phyloP scores from a whole-genome alignment of 1,140 invertebrate genomes.

The Diabrotica undecimpunctata region DNA sequence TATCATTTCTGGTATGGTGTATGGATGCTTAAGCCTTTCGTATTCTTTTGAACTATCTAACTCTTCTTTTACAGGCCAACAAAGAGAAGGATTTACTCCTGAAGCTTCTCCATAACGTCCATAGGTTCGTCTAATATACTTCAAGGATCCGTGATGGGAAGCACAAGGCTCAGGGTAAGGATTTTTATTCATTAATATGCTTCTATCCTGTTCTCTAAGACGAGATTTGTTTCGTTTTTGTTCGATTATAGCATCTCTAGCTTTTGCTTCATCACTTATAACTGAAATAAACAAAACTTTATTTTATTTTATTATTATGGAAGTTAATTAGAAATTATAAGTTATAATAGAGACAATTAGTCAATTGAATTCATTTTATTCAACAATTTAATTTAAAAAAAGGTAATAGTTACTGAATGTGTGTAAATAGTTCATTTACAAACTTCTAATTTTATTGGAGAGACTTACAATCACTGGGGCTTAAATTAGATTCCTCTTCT shows the following conservation, averaged over 20 bases:
- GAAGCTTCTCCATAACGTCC: conserved; percentile 57
- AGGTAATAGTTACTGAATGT: too few relatives aligned
- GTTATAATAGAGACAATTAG: not conserved
- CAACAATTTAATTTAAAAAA: too few relatives aligned
- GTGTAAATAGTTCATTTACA: not conserved
- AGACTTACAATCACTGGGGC: conserved; percentile 5
- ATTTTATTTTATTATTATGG: not conserved
- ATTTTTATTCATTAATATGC: conserved; percentile 50
- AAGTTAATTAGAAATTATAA: not conserved
- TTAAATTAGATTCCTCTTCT: conserved; percentile 27
- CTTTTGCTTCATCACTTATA: conserved; percentile 37
- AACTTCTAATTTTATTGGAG: not conserved
- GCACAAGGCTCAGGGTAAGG: conserved; percentile 51
- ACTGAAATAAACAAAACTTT: conserved; percentile 25
- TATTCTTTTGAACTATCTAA: conserved; percentile 57
- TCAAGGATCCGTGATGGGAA: conserved; percentile 55
- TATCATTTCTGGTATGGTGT: conserved; percentile 60
- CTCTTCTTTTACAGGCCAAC: conserved; percentile 58
- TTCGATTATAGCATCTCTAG: conserved; percentile 45
- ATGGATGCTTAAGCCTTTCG: conserved; percentile 58
- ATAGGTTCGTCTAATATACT: conserved; percentile 56
- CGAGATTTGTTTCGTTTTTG: conserved; percentile 59
- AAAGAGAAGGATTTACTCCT: conserved; percentile 51
- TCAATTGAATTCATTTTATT: too few relatives aligned
- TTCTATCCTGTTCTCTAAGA: conserved; percentile 52